Base-by-base conservation (phyloP, 1,140 invertebrate genomes). In the Manduca sexta region DNA sequence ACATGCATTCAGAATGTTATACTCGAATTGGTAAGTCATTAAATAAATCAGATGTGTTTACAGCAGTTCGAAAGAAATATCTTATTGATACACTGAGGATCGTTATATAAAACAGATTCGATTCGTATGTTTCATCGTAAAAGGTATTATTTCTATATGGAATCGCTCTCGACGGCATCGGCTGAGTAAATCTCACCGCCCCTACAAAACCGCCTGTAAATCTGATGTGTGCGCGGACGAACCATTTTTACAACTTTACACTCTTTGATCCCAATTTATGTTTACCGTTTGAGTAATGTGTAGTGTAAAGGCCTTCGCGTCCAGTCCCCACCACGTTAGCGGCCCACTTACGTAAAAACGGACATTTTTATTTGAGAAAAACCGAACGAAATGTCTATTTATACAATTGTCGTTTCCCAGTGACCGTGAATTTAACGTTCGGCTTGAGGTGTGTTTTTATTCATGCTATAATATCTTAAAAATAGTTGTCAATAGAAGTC, bases 341-440 rank as follows among this genome's bases (percentile, higher is more conserved):
- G 12, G 38, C 11, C 14, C 15, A 12, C 13, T 29, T 35, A 13
- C 21, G 43, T 44, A 44, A 31, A 44, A 44, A 16, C 16, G 43
- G 26, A 8, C 21, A 26, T 33, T 35, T 45, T 45, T 45, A 45
- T 34, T 45, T 35, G 14, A 35, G 11, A 45, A 45, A 35, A 34
- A 35, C 3, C 12, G 10, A 45, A 11, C 31, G 8, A 15, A 17
- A 35, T 13, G 14, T 13, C 35, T 45, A 45, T 45, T 35, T 45
- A 35, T 45, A 45, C 34, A 34, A 21, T 35, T 45, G 43, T 45
- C 43, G 31, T 45, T 45, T 45, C 43, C 31, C 43, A 18, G 43
- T 45, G 30, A 34, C 30, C 43, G 31, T 43, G 41, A 43, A 26
- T 43, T 13, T n/a, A 30, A 45, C 43, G 30, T 33, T 34, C 7